Conservation (phyloP, 64 coral and sea anemone genomes). For the Acropora yongei region DNA sequence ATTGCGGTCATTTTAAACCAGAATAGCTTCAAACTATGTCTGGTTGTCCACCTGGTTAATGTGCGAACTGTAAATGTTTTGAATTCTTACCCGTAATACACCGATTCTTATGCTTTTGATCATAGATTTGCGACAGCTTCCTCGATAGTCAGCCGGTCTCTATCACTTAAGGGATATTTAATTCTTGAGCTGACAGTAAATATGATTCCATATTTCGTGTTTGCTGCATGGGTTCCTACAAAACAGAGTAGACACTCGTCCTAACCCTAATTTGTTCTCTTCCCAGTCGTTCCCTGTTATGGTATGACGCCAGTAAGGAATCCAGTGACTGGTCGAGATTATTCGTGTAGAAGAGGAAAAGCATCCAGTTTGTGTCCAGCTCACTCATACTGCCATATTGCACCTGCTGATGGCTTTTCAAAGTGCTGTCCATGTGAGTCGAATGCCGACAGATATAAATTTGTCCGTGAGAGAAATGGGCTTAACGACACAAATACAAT, state of each 20-base stretch:
- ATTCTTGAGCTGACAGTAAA: no score
- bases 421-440: slow-evolving; percentile 77
- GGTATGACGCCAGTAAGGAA: slow-evolving; percentile 46
- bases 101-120: no score
- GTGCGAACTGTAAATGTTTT: no score
- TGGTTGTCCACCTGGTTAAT: no score
- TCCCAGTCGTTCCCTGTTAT: slow-evolving; percentile 19
- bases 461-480: not conserved
- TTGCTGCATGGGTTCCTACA: no score
- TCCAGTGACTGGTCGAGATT: slow-evolving; percentile 31
- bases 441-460: not conserved
- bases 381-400: slow-evolving; percentile 69
- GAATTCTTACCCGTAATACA: no score
- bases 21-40: no score
- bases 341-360: slow-evolving; percentile 64
- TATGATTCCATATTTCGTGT: no score
- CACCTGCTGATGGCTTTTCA: slow-evolving; percentile 41
- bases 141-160: no score
- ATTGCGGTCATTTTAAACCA: no score
- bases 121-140: no score
- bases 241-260: not conserved
- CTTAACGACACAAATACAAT: not conserved
- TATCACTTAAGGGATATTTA: no score
- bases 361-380: slow-evolving; percentile 34
- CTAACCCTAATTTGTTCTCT: not conserved